Evolutionary conservation across 2,797 vertebrate genomes (phyloP), one percentile per base, ranked within the genome.

Genomic region (Anniella stebbinsi): DNA sequence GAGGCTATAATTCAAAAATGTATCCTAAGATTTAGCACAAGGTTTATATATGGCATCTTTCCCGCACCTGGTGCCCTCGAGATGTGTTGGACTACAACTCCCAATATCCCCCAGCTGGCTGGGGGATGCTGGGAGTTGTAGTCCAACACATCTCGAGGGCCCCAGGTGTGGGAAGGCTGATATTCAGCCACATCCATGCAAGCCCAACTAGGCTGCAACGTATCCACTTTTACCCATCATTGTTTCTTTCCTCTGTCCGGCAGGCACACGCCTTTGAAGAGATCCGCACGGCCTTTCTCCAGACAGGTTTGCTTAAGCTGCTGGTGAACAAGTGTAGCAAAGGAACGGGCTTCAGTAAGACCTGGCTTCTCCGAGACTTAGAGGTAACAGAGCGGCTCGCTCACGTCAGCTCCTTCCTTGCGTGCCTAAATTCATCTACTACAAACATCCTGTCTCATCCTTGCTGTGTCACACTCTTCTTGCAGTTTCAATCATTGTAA

Each of bases 271-370:
- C 98, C 38, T 98, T 99, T 92, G 97, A 98, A 89, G 97, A 98
- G 89, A 97, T 98, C 41, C 98, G 99, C 83, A 95, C 97, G 57
- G 98, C 98, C 92, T 98, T 99, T 92, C 98, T 98, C 88, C 97
- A 98, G 91, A 98, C 98, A 0, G 98, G 98, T 25, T 97, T 99
- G 87, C 98, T 98, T 76, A 98, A 99, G 96, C 97, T 99, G 87
- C 97, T 99, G 73, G 99, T 99, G 94, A 98, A 98, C 93, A 99
- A 99, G 95, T 99, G 99, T 95, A 99, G 99, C 96, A 99, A 99
- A 95, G 99, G 99, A 18, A 99, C 99, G 0, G 99, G 99, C 90
- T 99, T 99, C 96, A 99, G 98, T 95, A 99, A 99, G 96, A 98
- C 99, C 23, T 99, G 99, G 99, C 97, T 99, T 76, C 98, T 99